Evolutionary conservation across 1,140 invertebrate species (phyloP).

Genomic region (Sminthurinus signatus): DNA sequence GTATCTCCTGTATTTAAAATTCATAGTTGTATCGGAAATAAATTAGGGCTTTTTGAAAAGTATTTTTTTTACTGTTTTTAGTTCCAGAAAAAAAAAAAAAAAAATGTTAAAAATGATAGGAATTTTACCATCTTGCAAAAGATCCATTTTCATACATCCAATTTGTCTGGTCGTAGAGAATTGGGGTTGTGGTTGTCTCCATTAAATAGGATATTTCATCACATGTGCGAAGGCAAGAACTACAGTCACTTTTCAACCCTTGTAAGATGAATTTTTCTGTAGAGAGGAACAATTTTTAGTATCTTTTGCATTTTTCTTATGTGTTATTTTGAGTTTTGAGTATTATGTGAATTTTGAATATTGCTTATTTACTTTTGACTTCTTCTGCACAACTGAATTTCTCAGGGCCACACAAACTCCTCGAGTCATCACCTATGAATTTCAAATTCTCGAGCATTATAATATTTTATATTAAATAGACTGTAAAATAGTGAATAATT

Average conservation of each 20-base stretch:
- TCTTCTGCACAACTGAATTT: constrained; percentile 29
- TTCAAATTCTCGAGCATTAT: not conserved
- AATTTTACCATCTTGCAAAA: constrained; percentile 1
- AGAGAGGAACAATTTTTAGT: not conserved
- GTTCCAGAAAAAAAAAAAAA: too few species aligned
- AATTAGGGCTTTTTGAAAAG: too few species aligned
- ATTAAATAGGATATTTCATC: constrained; percentile 27
- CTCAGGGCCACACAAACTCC: constrained; percentile 19
- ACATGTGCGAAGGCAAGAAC: constrained; percentile 27
- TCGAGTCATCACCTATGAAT: constrained; percentile 13
- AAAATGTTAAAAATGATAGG: not conserved
- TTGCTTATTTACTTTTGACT: constrained; percentile 18
- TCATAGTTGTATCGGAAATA: too few species aligned
- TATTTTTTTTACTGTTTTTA: too few species aligned
- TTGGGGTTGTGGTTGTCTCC: constrained; percentile 21
- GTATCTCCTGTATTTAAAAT: constrained; percentile 9
- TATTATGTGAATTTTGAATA: not conserved
- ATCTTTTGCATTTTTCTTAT: too few species aligned
- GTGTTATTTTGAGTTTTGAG: too few species aligned
- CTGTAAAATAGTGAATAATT: not conserved
- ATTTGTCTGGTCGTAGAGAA: constrained; percentile 16
- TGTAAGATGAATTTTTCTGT: not conserved
- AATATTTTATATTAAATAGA: not conserved
- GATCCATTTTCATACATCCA: constrained; percentile 1
- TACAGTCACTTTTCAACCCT: constrained; percentile 25